Percentiles rank a stretch among this genome's conserved stretches.
These are phyloP conservation scores for Pteromalus puparum DNA, from an alignment of 1,140 invertebrate species.

Conservation along the genomic window DNA sequence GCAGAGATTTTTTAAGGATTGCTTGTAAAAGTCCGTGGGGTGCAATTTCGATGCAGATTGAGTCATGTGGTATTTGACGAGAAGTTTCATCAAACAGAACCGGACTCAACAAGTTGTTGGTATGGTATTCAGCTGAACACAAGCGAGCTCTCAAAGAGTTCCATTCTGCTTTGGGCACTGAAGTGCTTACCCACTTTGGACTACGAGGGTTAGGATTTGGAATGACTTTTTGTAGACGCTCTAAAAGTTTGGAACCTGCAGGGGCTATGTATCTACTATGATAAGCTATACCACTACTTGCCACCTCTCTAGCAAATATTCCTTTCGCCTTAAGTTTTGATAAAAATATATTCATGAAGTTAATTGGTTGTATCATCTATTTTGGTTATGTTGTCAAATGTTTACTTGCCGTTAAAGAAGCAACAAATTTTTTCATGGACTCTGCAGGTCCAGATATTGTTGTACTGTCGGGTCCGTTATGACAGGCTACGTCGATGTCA, in stretches of 20 bases:
- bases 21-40: conserved; percentile 79
- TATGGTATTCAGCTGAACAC: conserved; percentile 91
- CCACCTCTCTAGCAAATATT: conserved; percentile 43
- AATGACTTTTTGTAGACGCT: conserved; percentile 80
- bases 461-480: conserved; percentile 80
- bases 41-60: conserved; percentile 83
- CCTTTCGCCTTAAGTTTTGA: conserved; percentile 61
- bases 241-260: conserved; percentile 79
- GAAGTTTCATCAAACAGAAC: conserved; percentile 89
- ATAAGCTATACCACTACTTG: conserved; percentile 77
- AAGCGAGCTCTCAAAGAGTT: conserved; percentile 78
- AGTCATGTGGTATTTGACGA: conserved; percentile 83
- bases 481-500: conserved; percentile 81
- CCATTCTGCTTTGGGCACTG: conserved; percentile 85
- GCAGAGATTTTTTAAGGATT: conserved; percentile 47
- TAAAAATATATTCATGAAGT: not conserved
- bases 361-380: not conserved
- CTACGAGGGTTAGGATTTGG: conserved; percentile 81
- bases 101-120: conserved; percentile 89
- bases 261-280: conserved; percentile 79
- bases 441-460: conserved; percentile 81
- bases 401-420: conserved; percentile 66
- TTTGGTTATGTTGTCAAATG: not conserved
- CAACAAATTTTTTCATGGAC: conserved; percentile 57
- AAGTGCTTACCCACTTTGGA: conserved; percentile 87